These are phyloP conservation scores for Nezara viridula DNA, from an alignment of 2,888 invertebrate genomes.

Conservation along the genomic window DNA sequence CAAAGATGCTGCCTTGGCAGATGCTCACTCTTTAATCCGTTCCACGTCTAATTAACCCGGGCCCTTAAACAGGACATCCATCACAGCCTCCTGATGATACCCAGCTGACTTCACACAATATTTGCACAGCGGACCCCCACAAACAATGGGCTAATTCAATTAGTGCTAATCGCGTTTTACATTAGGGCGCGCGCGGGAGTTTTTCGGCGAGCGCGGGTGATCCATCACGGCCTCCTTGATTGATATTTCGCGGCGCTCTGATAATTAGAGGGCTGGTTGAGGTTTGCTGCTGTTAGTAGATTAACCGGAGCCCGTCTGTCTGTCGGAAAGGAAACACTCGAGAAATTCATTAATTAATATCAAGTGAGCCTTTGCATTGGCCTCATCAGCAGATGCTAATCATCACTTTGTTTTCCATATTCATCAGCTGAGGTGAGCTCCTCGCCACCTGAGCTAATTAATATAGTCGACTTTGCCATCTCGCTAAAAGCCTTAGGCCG, in stretches of 20 bases:
- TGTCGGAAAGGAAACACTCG: slow-evolving; percentile 19
- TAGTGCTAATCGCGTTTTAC: slow-evolving; percentile 58
- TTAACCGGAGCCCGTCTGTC: slow-evolving; percentile 10
- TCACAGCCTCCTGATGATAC: slow-evolving; percentile 44
- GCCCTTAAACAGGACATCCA: slow-evolving; percentile 32
- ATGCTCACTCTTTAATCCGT: slow-evolving; percentile 21
- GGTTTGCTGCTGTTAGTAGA: slow-evolving; percentile 27
- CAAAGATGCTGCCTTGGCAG: neutral
- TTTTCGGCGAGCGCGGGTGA: slow-evolving; percentile 7
- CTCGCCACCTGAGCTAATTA: slow-evolving; percentile 16
- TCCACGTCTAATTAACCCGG: slow-evolving; percentile 29
- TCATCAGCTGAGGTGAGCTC: slow-evolving; percentile 27
- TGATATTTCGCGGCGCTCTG: slow-evolving; percentile 32
- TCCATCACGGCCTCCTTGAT: slow-evolving; percentile 43
- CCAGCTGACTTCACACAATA: slow-evolving; percentile 57
- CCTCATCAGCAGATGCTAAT: slow-evolving; percentile 26
- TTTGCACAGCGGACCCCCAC: slow-evolving; percentile 48
- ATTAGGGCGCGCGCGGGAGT: slow-evolving; percentile 40
- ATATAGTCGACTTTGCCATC: slow-evolving; percentile 8
- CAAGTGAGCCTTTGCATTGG: slow-evolving; percentile 43
- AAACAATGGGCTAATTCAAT: slow-evolving; percentile 57
- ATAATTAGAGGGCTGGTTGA: slow-evolving; percentile 41
- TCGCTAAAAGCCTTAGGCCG: slow-evolving; percentile 32
- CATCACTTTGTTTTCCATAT: slow-evolving; percentile 42
- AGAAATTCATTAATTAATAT: slow-evolving; percentile 48